phyloP scores from a whole-genome alignment of 2,797 vertebrate genomes.

The Momotus momota region DNA sequence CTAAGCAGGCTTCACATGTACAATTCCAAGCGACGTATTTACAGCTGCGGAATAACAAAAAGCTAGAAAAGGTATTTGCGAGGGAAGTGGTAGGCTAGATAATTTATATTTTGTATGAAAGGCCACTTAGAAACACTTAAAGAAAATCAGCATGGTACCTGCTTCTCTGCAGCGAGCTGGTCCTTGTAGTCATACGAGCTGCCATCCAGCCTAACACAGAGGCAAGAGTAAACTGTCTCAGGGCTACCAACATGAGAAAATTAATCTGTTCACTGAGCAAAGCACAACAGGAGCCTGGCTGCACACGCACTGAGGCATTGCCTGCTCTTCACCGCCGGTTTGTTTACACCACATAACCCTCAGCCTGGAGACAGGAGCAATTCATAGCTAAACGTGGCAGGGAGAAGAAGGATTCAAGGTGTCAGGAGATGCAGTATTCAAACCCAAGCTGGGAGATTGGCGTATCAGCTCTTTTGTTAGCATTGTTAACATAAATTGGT shows the following conservation, averaged over 20 bases:
- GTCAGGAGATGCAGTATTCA: neutral
- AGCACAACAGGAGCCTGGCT: accelerated
- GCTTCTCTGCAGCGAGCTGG: neutral
- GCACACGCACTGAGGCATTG: accelerated
- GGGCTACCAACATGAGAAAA: neutral
- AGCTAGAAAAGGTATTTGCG: neutral
- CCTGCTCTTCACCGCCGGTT: accelerated
- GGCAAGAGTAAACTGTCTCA: neutral
- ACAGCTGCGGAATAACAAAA: neutral
- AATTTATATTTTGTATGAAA: neutral
- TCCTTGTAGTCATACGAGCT: neutral
- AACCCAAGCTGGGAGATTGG: neutral
- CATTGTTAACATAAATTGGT: neutral
- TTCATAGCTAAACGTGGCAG: neutral
- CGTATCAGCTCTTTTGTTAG: conserved; percentile 1
- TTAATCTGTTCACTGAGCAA: neutral
- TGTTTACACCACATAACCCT: accelerated
- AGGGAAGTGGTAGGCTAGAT: neutral
- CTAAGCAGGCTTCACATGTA: neutral
- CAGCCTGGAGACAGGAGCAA: neutral
- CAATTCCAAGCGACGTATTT: neutral
- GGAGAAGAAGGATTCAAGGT: neutral
- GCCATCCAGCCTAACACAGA: neutral
- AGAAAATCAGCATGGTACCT: neutral
- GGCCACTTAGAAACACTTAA: neutral